Base-by-base conservation (phyloP, 2,888 invertebrate genomes). In the Eilema caniola region DNA sequence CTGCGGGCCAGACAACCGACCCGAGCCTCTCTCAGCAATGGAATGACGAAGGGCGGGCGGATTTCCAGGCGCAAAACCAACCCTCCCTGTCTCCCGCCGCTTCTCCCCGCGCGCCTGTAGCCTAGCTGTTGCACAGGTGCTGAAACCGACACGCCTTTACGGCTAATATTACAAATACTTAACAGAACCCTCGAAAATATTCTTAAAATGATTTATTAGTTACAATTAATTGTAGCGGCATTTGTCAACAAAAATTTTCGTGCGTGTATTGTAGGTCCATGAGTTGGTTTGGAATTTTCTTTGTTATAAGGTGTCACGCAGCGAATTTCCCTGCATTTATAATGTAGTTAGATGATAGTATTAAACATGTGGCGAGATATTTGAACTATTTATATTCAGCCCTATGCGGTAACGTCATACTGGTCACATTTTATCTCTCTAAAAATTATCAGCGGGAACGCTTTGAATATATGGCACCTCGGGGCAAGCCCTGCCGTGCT, bases 1-100 rank as follows among this genome's bases (percentile, higher is more conserved):
- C 24, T 31, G 23, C 33, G 64, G 59, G 66, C 23, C 47, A 60
- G 67, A 64, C 74, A 65, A 70, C 75, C 33, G 72, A 74, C 62
- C 69, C 80, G 77, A 70, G 75, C 78, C 71, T 76, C 71, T 41
- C 80, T 70, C 77, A 67, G 81, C 77, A 77, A 73, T 73, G 79
- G 86, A 87, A 83, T 89, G 86, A 80, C 72, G 79, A 78, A 85
- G 86, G 89, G 87, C 84, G 88, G 87, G 85, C 80, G 86, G 78
- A 71, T 73, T 75, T 78, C 73, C 62, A 72, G 73, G 79, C 80
- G 78, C 74, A 80, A 77, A 78, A 72, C 76, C 72, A 64, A 59
- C 78, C 68, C 70, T 62, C 74, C 67, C 77, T 69, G 75, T 33
- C 71, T 61, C 67, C 70, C 67, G 28, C 66, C 64, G 57, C 68